Percentiles rank a stretch among this genome's conserved stretches.
Evolutionary conservation across 1,140 invertebrate species (phyloP).

Genomic region (Stegodyphus mimosarum): DNA sequence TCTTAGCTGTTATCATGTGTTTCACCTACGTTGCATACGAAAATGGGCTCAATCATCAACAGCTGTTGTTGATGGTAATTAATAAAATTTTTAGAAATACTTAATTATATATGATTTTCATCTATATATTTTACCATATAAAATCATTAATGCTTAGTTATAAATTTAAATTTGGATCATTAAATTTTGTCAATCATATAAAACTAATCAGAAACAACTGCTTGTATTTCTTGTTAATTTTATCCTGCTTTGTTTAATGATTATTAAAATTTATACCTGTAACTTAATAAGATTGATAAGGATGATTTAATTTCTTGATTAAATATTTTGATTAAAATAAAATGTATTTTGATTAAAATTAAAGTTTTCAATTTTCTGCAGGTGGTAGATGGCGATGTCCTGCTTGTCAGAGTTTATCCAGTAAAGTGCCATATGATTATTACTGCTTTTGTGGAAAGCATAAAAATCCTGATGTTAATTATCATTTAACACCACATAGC

Average conservation of each 20-base stretch:
- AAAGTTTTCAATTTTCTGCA: neutral
- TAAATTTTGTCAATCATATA: too few species aligned
- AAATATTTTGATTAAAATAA: too few species aligned
- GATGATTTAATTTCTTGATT: too few species aligned
- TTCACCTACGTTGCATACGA: constrained; percentile 86
- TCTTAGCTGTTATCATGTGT: constrained; percentile 86
- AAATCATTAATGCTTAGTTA: too few species aligned
- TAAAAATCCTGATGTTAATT: constrained; percentile 78
- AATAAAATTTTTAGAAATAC: neutral
- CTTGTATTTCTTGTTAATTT: too few species aligned
- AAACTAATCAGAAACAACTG: too few species aligned
- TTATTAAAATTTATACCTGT: too few species aligned
- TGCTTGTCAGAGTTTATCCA: constrained; percentile 82
- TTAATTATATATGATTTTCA: neutral
- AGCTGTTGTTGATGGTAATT: constrained; percentile 68
- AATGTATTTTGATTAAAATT: too few species aligned
- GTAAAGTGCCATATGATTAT: constrained; percentile 78
- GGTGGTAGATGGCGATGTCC: constrained; percentile 92
- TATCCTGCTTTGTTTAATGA: too few species aligned
- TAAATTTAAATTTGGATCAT: too few species aligned
- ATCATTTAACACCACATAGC: constrained; percentile 83
- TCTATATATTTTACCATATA: too few species aligned
- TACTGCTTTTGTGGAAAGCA: constrained; percentile 86
- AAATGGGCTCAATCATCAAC: constrained; percentile 90
- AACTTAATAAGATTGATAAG: too few species aligned